Conservation (phyloP, 2,113 vertebrate genomes). For the Poecilia latipinna region DNA sequence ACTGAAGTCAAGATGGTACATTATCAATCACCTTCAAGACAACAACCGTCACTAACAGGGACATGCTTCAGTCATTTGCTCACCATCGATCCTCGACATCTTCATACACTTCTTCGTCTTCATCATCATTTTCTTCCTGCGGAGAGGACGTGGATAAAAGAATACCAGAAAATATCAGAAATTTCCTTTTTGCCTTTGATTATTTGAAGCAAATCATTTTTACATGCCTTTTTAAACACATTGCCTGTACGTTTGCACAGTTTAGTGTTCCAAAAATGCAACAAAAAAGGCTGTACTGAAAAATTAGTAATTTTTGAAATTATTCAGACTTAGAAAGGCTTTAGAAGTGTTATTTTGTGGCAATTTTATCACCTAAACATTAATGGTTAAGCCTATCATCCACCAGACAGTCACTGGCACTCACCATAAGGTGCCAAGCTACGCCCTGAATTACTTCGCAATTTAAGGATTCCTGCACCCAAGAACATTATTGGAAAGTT, state of each 20-base stretch:
- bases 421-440: background rate
- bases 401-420: background rate
- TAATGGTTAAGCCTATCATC: background rate
- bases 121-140: conserved; percentile 77
- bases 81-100: conserved; percentile 87
- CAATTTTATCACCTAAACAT: background rate
- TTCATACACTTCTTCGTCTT: conserved; percentile 89
- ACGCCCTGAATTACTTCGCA: too few relatives aligned
- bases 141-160: background rate
- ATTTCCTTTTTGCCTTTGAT: too few relatives aligned
- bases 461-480: background rate
- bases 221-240: too few relatives aligned
- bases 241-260: background rate
- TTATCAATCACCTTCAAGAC: background rate
- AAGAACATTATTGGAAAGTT: background rate
- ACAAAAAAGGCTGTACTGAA: background rate
- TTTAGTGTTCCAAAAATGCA: background rate
- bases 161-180: too few relatives aligned
- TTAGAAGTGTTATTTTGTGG: too few relatives aligned
- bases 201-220: too few relatives aligned
- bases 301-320: too few relatives aligned
- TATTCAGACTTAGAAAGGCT: background rate
- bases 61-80: conserved; percentile 13
- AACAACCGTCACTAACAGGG: background rate
- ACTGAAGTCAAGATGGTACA: background rate